Percentiles rank a stretch among this genome's conserved stretches.
phyloP scores from a whole-genome alignment of 2,888 invertebrate genomes.

The Chloroclysta siterata region DNA sequence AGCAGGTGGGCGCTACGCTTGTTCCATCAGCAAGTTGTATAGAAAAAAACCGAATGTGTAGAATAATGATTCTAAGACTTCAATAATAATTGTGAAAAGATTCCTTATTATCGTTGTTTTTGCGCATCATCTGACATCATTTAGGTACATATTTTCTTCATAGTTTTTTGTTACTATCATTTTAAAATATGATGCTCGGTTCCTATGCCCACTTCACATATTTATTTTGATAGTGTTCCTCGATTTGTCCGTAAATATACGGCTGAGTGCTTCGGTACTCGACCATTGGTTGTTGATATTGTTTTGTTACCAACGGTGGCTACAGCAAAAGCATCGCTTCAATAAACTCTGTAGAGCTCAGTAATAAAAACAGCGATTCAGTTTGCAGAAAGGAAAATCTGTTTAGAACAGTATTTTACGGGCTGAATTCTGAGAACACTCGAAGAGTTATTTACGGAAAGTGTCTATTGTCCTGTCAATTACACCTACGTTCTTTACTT shows the following conservation, averaged over 20 bases:
- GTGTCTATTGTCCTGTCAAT: conserved; percentile 3
- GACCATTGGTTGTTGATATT: no score
- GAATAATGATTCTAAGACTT: no score
- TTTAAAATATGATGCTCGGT: no score
- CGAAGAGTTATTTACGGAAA: conserved; percentile 3
- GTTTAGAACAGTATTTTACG: neutral
- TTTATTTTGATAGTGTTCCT: neutral
- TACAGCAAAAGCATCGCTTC: neutral
- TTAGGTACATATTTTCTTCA: neutral
- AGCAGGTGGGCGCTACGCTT: no score
- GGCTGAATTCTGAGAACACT: neutral
- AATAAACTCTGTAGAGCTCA: neutral
- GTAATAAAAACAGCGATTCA: neutral
- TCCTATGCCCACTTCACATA: neutral
- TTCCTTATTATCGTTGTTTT: neutral
- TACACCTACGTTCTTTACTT: neutral
- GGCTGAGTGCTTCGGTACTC: neutral
- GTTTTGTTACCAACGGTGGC: neutral
- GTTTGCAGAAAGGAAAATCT: neutral
- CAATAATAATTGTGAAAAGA: no score
- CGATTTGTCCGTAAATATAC: neutral
- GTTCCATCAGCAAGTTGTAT: no score
- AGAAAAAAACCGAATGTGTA: no score
- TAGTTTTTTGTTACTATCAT: no score
- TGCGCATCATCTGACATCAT: neutral